phyloP scores from a whole-genome alignment of 2,797 vertebrate species.

The Scleropages formosus region DNA sequence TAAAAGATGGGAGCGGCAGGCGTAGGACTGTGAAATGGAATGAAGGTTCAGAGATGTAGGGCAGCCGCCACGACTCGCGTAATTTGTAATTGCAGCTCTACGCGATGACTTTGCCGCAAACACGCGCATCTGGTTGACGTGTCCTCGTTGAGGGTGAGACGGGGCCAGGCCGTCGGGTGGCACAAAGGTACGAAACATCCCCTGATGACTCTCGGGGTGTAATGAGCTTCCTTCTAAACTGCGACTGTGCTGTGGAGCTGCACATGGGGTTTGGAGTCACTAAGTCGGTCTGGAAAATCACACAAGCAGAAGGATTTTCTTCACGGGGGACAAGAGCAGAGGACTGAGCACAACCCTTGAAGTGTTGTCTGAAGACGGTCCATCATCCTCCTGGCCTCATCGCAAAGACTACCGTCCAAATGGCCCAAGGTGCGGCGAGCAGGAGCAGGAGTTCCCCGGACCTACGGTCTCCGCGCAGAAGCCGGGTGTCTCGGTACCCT shows the following conservation, averaged over 20 bases:
- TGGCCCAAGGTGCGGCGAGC: neutral
- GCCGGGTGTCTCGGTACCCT: neutral
- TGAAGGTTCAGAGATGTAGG: slow-evolving; percentile 41
- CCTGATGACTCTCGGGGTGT: slow-evolving; percentile 32
- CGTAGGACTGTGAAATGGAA: slow-evolving; percentile 34
- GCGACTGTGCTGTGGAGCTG: too few relatives aligned
- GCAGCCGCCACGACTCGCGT: slow-evolving; percentile 22
- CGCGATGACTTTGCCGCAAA: slow-evolving; percentile 16
- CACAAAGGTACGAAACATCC: slow-evolving; percentile 22
- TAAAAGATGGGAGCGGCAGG: slow-evolving; percentile 28
- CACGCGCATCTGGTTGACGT: neutral
- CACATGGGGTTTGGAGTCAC: neutral
- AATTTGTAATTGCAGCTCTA: slow-evolving; percentile 33
- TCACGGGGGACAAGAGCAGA: too few relatives aligned
- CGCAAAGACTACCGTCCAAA: neutral
- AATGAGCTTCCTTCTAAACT: slow-evolving; percentile 26
- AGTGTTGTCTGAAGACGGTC: neutral
- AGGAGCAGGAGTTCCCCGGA: neutral
- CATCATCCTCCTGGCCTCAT: neutral
- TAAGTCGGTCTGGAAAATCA: too few relatives aligned
- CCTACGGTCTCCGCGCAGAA: neutral
- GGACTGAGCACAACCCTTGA: too few relatives aligned
- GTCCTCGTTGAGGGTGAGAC: slow-evolving; percentile 7
- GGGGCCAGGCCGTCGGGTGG: slow-evolving; percentile 13
- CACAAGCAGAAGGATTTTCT: too few relatives aligned